Conservation (phyloP, 2,797 vertebrate genomes). For the Leucoraja ocellata region DNA sequence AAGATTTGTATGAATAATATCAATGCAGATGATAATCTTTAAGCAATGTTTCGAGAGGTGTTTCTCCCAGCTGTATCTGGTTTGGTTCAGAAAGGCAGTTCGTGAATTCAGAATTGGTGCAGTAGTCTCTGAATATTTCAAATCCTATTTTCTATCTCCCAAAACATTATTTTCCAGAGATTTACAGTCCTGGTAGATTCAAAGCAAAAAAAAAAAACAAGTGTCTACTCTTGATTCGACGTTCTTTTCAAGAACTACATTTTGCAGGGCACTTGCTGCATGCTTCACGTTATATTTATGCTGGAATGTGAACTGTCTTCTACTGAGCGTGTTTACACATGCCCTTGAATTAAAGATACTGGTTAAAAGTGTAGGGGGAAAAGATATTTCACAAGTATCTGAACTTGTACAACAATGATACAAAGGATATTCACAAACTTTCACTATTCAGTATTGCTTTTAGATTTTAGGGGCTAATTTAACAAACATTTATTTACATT, state of each 20-base stretch:
- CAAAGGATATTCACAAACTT: background rate
- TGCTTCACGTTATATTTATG: background rate
- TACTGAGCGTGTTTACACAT: background rate
- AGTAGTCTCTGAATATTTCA: background rate
- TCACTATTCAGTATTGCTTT: background rate
- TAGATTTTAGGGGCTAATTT: background rate
- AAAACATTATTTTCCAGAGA: background rate
- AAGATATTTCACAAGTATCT: background rate
- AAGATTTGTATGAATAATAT: background rate
- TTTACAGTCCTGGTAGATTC: background rate
- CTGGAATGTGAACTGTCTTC: background rate
- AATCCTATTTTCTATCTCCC: background rate
- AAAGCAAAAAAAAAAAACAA: background rate
- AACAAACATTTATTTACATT: background rate
- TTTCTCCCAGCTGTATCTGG: background rate
- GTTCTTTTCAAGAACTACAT: background rate
- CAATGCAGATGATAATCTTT: background rate
- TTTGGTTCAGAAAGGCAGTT: background rate
- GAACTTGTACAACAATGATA: background rate
- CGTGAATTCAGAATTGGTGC: background rate
- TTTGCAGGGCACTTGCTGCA: background rate
- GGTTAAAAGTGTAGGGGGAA: background rate
- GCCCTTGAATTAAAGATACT: background rate
- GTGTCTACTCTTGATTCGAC: background rate
- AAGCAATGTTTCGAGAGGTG: background rate